Percentiles rank a stretch among this genome's conserved stretches.
Evolutionary conservation across 2,888 invertebrate genomes (phyloP).

Genomic region (Brachypterus glaber): DNA sequence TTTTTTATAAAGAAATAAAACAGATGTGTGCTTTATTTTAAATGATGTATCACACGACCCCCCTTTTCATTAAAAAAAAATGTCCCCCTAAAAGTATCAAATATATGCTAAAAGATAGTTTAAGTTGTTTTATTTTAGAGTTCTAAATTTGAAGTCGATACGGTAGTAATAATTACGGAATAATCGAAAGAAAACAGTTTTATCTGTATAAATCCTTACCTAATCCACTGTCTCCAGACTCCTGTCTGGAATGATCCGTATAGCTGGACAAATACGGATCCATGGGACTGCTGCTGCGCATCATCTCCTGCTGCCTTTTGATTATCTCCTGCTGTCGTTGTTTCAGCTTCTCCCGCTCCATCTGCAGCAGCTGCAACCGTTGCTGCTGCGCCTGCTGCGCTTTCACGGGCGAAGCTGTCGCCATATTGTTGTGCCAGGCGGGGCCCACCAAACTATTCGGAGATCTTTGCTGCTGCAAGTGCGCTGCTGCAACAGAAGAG

Average conservation of each 20-base stretch:
- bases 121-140: too few relatives aligned
- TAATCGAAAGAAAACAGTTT: too few relatives aligned
- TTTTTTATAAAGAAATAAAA: too few relatives aligned
- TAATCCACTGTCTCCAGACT: slow-evolving; percentile 89
- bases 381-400: slow-evolving; percentile 73
- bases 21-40: too few relatives aligned
- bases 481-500: slow-evolving; percentile 43
- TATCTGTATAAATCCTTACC: slow-evolving; percentile 46
- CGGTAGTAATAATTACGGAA: slow-evolving; percentile 1
- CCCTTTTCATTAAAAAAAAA: too few relatives aligned
- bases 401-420: slow-evolving; percentile 51
- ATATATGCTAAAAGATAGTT: too few relatives aligned
- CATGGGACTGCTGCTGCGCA: slow-evolving; percentile 55
- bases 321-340: slow-evolving; percentile 84
- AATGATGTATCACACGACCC: too few relatives aligned
- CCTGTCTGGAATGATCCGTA: slow-evolving; percentile 86
- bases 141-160: too few relatives aligned
- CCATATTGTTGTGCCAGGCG: slow-evolving; percentile 39
- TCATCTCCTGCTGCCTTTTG: slow-evolving; percentile 77
- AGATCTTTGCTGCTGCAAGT: slow-evolving; percentile 42
- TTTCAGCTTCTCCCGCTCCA: slow-evolving; percentile 81
- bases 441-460: slow-evolving; percentile 24
- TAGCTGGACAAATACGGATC: slow-evolving; percentile 75
- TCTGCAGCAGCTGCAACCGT: slow-evolving; percentile 72
- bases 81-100: too few relatives aligned